phyloP scores from a whole-genome alignment of 2,113 vertebrate genomes.

The Channa argus region DNA sequence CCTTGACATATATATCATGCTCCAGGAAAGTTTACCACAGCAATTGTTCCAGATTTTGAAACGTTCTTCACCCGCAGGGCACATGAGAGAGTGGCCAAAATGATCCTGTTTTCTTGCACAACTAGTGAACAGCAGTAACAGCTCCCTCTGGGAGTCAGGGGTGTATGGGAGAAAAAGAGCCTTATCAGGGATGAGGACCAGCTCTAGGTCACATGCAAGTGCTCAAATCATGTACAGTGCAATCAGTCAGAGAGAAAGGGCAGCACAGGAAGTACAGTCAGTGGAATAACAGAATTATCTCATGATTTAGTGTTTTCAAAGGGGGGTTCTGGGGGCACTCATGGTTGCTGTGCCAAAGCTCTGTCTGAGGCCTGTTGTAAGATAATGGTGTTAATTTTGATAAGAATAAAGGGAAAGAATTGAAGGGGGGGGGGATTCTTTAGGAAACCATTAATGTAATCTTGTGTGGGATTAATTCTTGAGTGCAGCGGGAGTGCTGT shows the following conservation, averaged over 20 bases:
- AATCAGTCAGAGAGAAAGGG: slow-evolving; percentile 52
- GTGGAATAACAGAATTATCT: slow-evolving; percentile 76
- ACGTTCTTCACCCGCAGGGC: slow-evolving; percentile 52
- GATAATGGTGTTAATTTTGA: slow-evolving; percentile 81
- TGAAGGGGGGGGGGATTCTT: slow-evolving; percentile 55
- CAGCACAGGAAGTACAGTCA: slow-evolving; percentile 48
- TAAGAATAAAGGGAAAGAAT: slow-evolving; percentile 54
- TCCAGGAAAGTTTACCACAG: slow-evolving; percentile 58
- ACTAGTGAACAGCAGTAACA: slow-evolving; percentile 73
- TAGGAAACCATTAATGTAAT: slow-evolving; percentile 82
- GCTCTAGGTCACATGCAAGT: slow-evolving; percentile 72
- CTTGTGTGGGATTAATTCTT: slow-evolving; percentile 81
- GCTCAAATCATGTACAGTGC: slow-evolving; percentile 73
- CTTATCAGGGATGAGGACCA: slow-evolving; percentile 64
- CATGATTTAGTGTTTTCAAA: slow-evolving; percentile 43
- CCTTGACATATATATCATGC: slow-evolving; percentile 59
- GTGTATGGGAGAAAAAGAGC: slow-evolving; percentile 39
- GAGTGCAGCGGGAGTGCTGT: slow-evolving; percentile 59
- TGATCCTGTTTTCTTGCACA: slow-evolving; percentile 74
- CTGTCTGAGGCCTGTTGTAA: slow-evolving; percentile 56
- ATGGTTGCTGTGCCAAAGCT: slow-evolving; percentile 22
- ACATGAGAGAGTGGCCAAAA: slow-evolving; percentile 73
- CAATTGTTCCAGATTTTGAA: slow-evolving; percentile 64
- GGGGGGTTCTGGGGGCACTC: slow-evolving; percentile 26
- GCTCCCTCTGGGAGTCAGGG: slow-evolving; percentile 70